A percentile compares a stretch with the other conserved stretches of the same genome.
These are phyloP conservation scores for Zaprionus kolodkinae DNA, from an alignment of 1,140 invertebrate species.

Conservation along the genomic window DNA sequence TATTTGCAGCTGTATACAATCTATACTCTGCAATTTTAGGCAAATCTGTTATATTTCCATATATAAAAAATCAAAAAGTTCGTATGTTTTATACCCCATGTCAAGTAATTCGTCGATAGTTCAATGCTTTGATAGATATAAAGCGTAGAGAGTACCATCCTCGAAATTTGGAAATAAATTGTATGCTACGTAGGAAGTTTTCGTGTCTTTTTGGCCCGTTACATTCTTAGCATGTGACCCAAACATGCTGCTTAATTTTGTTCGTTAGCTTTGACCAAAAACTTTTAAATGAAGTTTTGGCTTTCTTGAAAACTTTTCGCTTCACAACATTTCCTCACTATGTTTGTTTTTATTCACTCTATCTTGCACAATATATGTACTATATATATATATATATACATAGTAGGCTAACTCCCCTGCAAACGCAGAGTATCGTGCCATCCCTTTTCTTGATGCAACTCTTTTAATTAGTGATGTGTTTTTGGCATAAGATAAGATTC, in stretches of 20 bases:
- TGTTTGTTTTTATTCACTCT: constrained; percentile 70
- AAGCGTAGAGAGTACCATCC: too few relatives aligned
- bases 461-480: constrained; percentile 72
- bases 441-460: constrained; percentile 70
- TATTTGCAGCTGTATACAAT: too few relatives aligned
- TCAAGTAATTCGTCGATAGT: too few relatives aligned
- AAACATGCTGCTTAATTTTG: constrained; percentile 61
- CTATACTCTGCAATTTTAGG: too few relatives aligned
- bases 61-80: too few relatives aligned
- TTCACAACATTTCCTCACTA: constrained; percentile 70
- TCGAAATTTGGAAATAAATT: not conserved
- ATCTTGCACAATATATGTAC: constrained; percentile 40
- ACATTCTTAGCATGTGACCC: constrained; percentile 45
- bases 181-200: not conserved
- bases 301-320: constrained; percentile 73
- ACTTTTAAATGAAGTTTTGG: constrained; percentile 79
- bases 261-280: constrained; percentile 49
- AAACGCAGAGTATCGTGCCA: constrained; percentile 44
- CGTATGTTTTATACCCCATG: too few relatives aligned
- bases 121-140: too few relatives aligned
- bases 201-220: not conserved
- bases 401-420: constrained; percentile 7
- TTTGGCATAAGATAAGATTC: constrained; percentile 43
- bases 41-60: too few relatives aligned
- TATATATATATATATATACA: too few relatives aligned